Percentiles rank a stretch among this genome's conserved stretches.
Evolutionary conservation across 1,140 invertebrate species (phyloP).

Genomic region (Cotesia glomerata): DNA sequence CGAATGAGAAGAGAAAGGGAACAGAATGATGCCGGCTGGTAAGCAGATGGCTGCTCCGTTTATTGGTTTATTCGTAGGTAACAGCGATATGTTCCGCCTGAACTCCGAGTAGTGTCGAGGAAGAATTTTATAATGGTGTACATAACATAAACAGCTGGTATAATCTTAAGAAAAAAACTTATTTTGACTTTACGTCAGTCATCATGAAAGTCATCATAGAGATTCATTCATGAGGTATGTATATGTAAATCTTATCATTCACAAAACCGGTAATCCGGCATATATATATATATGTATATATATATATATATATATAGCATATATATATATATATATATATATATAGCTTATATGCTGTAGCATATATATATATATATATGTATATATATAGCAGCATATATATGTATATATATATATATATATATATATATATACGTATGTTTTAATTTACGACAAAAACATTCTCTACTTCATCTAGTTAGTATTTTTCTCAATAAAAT

Average conservation of each 20-base stretch:
- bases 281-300: too few relatives aligned
- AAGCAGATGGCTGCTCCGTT: constrained; percentile 63
- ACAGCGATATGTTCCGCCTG: constrained; percentile 20
- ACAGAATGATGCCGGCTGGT: constrained; percentile 58
- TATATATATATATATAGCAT: too few relatives aligned
- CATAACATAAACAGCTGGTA: not conserved
- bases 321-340: too few relatives aligned
- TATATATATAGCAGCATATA: too few relatives aligned
- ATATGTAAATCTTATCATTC: constrained; percentile 17
- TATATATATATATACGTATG: too few relatives aligned
- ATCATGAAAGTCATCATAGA: constrained; percentile 19
- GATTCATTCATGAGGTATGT: constrained; percentile 43
- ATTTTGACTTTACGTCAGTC: constrained; percentile 31
- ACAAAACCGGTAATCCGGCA: constrained; percentile 18
- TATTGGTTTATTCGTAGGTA: constrained; percentile 62
- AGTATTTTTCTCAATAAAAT: too few relatives aligned
- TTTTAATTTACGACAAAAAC: too few relatives aligned
- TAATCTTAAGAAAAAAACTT: constrained; percentile 26
- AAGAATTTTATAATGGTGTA: not conserved
- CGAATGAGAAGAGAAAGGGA: constrained; percentile 30
- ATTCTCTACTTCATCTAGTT: too few relatives aligned
- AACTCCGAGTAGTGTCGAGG: constrained; percentile 17
- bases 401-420: too few relatives aligned
- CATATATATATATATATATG: too few relatives aligned
- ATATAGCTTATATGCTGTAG: too few relatives aligned